These are phyloP conservation scores for Parapristionchus giblindavisi DNA, from an alignment of 2,888 invertebrate genomes.

Conservation along the genomic window DNA sequence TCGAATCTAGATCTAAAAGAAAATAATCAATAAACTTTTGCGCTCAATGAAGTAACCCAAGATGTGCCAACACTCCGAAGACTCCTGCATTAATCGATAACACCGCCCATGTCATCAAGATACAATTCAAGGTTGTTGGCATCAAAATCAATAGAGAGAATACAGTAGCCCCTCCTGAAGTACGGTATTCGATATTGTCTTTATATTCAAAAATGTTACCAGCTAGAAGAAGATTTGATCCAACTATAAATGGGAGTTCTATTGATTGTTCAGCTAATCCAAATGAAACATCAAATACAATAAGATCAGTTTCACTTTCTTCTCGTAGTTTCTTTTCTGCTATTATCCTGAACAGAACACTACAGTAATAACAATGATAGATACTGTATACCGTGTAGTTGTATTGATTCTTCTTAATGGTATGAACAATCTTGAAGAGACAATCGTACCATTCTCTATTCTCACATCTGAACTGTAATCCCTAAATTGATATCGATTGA, in stretches of 20 bases:
- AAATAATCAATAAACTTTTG: not conserved
- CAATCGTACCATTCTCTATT: not conserved
- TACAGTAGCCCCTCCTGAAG: constrained; percentile 29
- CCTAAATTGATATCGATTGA: too few relatives aligned
- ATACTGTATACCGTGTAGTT: not conserved
- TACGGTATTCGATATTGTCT: not conserved
- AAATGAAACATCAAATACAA: constrained; percentile 34
- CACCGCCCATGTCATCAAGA: constrained; percentile 32
- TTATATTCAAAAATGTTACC: not conserved
- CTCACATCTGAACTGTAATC: constrained; percentile 16
- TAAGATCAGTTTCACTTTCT: not conserved
- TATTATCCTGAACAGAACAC: not conserved
- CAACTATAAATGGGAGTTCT: constrained; percentile 14
- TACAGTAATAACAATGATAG: not conserved
- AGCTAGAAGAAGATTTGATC: constrained; percentile 20
- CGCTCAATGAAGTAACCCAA: constrained; percentile 14
- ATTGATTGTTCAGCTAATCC: constrained; percentile 25
- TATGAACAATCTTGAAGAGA: not conserved
- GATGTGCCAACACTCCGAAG: constrained; percentile 17
- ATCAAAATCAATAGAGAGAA: constrained; percentile 11
- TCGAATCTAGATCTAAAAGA: constrained; percentile 40
- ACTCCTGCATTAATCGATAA: constrained; percentile 33
- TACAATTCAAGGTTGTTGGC: constrained; percentile 9
- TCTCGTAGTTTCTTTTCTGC: constrained; percentile 21
- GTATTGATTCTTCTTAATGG: constrained; percentile 26